Percentiles rank a stretch among this genome's conserved stretches.
These are phyloP conservation scores for Plecturocebus donacophilus DNA, from an alignment of 2,113 vertebrate genomes.

Conservation along the genomic window DNA sequence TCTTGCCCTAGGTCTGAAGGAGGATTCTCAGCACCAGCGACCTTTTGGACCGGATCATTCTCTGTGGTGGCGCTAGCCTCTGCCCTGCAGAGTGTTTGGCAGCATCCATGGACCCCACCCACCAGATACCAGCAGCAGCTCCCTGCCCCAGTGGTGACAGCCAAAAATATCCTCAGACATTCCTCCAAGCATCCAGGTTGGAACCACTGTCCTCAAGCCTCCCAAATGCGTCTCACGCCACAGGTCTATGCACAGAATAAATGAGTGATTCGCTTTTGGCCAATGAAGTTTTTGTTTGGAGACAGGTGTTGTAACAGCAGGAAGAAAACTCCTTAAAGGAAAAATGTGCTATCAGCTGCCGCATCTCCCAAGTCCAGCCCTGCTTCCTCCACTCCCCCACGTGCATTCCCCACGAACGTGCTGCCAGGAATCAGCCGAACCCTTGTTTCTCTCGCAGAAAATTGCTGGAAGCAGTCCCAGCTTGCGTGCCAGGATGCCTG, in stretches of 20 bases:
- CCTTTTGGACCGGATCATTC: too few species aligned
- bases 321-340: neutral
- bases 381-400: neutral
- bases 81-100: too few species aligned
- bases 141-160: neutral
- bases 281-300: neutral
- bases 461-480: too few species aligned
- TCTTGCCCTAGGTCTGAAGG: neutral
- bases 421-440: neutral
- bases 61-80: rapidly evolving
- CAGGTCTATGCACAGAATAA: neutral
- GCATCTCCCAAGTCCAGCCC: neutral
- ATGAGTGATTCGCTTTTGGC: too few species aligned
- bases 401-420: neutral
- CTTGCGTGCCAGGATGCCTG: neutral
- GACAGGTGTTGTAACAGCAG: neutral
- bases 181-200: neutral
- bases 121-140: neutral
- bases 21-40: neutral
- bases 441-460: neutral
- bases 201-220: neutral
- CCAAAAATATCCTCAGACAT: neutral
- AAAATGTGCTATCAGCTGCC: neutral
- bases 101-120: neutral
- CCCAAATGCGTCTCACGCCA: neutral